Percentiles rank a stretch among this genome's conserved stretches.
Evolutionary conservation across 2,888 invertebrate species (phyloP).

Genomic region (Cryptus armator): DNA sequence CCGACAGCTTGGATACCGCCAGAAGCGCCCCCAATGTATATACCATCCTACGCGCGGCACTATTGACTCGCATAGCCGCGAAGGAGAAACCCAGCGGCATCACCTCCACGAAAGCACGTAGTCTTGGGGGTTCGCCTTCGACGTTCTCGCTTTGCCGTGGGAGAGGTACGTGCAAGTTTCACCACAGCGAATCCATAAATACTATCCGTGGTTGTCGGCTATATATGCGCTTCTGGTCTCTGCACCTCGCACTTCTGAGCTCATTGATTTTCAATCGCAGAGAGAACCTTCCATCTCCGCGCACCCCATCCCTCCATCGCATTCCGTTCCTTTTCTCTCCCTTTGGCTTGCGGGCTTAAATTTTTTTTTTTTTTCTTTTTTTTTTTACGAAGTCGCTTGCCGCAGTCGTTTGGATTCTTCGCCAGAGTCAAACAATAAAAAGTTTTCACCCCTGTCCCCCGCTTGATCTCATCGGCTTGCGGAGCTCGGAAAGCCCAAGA

Average conservation of each 20-base stretch:
- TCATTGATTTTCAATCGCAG: conserved; percentile 79
- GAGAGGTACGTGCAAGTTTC: conserved; percentile 57
- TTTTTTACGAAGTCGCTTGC: conserved; percentile 46
- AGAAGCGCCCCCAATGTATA: not conserved
- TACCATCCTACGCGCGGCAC: conserved; percentile 14
- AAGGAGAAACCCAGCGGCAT: conserved; percentile 38
- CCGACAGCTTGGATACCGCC: conserved; percentile 33
- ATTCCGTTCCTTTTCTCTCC: conserved; percentile 36
- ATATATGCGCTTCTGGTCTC: conserved; percentile 51
- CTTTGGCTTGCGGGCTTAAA: not conserved
- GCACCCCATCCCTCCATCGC: not conserved
- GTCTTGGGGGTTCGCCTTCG: conserved; percentile 28
- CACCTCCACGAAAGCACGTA: conserved; percentile 58
- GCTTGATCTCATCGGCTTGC: not conserved
- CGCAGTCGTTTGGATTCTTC: conserved; percentile 34
- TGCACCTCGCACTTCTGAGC: conserved; percentile 73
- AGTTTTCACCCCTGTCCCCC: conserved; percentile 24
- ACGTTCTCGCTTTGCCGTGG: conserved; percentile 24
- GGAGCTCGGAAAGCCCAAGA: not conserved
- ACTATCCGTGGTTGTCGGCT: conserved; percentile 38
- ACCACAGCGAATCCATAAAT: conserved; percentile 68
- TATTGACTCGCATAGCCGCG: conserved; percentile 51
- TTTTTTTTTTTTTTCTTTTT: conserved; percentile 11
- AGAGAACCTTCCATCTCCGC: conserved; percentile 15
- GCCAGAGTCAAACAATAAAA: conserved; percentile 57